Evolutionary conservation across 2,113 vertebrate species (phyloP).

Genomic region (Channa maculata): DNA sequence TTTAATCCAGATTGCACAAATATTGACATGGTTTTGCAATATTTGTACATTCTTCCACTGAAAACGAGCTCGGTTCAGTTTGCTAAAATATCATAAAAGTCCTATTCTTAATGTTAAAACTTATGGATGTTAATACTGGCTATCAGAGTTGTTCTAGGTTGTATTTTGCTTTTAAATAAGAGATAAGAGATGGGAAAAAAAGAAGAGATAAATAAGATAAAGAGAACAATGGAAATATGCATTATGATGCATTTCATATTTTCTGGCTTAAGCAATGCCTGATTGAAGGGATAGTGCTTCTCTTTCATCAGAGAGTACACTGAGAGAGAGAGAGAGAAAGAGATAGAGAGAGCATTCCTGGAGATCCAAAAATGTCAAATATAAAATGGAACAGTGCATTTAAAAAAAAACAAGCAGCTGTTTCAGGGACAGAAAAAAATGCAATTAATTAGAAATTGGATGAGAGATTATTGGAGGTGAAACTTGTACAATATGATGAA

Average conservation of each 20-base stretch:
- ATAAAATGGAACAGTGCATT: background rate
- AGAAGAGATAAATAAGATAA: background rate
- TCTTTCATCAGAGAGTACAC: background rate
- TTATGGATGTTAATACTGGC: constrained; percentile 11
- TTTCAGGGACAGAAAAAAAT: constrained; percentile 19
- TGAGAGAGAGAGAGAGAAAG: background rate
- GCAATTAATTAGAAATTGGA: constrained; percentile 7
- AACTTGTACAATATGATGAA: constrained; percentile 30
- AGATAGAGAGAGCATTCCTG: background rate
- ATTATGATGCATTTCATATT: constrained; percentile 39
- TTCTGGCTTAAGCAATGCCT: constrained; percentile 13
- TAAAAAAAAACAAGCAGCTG: background rate
- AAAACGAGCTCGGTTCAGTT: constrained; percentile 54
- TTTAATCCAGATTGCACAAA: constrained; percentile 54
- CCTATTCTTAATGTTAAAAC: constrained; percentile 25
- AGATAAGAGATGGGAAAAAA: background rate
- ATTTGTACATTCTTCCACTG: constrained; percentile 51
- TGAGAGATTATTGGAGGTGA: constrained; percentile 13
- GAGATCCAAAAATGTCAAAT: constrained; percentile 16
- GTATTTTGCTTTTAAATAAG: constrained; percentile 35
- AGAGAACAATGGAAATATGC: constrained; percentile 31
- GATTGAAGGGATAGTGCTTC: background rate
- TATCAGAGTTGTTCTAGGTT: constrained; percentile 19
- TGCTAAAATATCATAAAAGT: constrained; percentile 38
- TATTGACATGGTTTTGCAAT: constrained; percentile 39